Conservation (phyloP, 2,888 invertebrate species). For the Eledone cirrhosa region DNA sequence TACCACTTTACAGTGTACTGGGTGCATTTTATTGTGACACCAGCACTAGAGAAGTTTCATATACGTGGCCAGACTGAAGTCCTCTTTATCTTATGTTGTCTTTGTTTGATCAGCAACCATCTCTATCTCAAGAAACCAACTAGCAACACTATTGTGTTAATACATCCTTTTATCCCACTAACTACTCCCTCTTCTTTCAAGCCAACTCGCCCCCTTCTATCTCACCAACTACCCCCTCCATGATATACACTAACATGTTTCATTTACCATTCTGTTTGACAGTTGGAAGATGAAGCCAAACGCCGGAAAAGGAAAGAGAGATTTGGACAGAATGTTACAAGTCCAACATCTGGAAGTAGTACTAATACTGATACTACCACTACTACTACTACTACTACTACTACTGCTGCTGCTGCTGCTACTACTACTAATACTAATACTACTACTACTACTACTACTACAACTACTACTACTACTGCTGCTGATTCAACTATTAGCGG, state of each 20-base stretch:
- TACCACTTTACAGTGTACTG: no score
- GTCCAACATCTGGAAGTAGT: constrained; percentile 19
- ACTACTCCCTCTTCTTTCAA: no score
- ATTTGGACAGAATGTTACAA: constrained; percentile 40
- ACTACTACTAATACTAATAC: constrained; percentile 29
- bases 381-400: constrained; percentile 31
- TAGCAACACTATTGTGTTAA: neutral
- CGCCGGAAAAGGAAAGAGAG: constrained; percentile 46
- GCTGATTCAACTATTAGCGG: constrained; percentile 31
- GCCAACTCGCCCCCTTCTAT: no score
- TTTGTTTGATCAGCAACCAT: no score
- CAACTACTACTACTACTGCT: constrained; percentile 26
- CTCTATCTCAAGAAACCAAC: no score
- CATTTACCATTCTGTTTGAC: neutral
- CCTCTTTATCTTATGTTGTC: no score
- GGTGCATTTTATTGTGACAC: no score
- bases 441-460: constrained; percentile 35
- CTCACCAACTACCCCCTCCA: no score
- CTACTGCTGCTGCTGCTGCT: constrained; percentile 32
- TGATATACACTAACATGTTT: no score
- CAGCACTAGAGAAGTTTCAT: no score
- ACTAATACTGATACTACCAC: constrained; percentile 33
- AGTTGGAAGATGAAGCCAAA: constrained; percentile 41
- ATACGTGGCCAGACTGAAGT: no score
- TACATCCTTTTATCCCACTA: no score